Conservation (phyloP, 2,888 invertebrate species). For the Luperina nickerlii region DNA sequence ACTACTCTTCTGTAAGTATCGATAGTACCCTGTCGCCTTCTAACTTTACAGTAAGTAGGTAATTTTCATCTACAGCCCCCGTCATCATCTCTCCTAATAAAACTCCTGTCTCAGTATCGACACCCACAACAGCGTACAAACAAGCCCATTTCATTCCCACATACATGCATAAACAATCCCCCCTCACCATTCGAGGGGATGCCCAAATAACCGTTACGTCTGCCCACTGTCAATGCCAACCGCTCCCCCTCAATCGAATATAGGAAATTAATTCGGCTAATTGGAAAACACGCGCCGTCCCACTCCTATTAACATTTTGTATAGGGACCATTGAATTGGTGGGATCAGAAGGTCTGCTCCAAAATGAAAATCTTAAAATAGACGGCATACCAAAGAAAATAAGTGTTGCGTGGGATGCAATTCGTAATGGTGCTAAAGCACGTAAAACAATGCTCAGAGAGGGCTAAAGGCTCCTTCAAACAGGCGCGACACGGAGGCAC, state of each 20-base stretch:
- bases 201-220: conserved; percentile 62
- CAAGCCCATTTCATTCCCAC: conserved; percentile 13
- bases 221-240: conserved; percentile 59
- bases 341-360: conserved; percentile 34
- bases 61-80: not conserved
- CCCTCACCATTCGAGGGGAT: conserved; percentile 34
- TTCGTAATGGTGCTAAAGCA: too few species aligned
- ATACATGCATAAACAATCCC: conserved; percentile 20
- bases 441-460: too few species aligned
- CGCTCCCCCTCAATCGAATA: conserved; percentile 63
- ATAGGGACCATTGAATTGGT: conserved; percentile 15
- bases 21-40: not conserved
- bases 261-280: conserved; percentile 76
- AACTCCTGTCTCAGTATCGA: not conserved
- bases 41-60: not conserved
- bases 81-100: conserved; percentile 10
- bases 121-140: conserved; percentile 9
- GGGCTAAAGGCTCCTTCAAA: too few species aligned
- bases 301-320: conserved; percentile 55
- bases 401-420: too few species aligned
- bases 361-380: not conserved
- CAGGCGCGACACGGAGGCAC: too few species aligned
- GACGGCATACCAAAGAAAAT: not conserved
- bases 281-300: conserved; percentile 68
- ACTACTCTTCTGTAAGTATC: too few species aligned